Evolutionary conservation across 2,113 vertebrate genomes (phyloP), one percentile per base, ranked within the genome.

Genomic region (Gracilinanus agilis): DNA sequence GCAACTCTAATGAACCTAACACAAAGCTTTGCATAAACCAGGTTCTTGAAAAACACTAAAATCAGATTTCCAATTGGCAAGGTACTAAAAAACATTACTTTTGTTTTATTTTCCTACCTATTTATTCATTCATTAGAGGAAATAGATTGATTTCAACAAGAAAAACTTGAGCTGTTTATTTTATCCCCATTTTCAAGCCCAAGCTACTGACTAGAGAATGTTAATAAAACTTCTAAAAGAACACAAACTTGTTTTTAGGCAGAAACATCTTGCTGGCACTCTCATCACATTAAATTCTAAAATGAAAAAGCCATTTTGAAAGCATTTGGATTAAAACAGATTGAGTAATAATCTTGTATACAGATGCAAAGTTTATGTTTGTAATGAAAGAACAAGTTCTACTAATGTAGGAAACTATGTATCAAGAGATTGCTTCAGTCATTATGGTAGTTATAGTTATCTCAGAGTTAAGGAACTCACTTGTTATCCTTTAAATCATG

Each of bases 351-450:
- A 93, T 91, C 44, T 90, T 9, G 12, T 89, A 13, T 3, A 44
- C 13, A 90, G 90, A 67, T 19, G 29, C 29, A 90, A 27, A 7
- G 44, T 92, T 94, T 92, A 83, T 88, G 34, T 93, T 93, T 61
- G 54, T 53, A 92, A 92, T 75, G 53, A 94, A 94, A 93, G 92
- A 95, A 91, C 34, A 92, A 53, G 23, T 40, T 93, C 19, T 54
- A 10, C 19, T 54, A 10, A 89, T 54, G 56, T 55, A 56, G 44
- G 49, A 92, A 83, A 12, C 24, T 92, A 90, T 7, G 9, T 93
- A 88, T 4, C 23, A 95, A 95, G 21, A 8, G 40, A 90, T 94
- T 92, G 54, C 24, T 27, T 4, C 24, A 27, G n/a, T 90, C 90
- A 88, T 90, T 93, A 83, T 21, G 13, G 34, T 40, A 23, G 34